Conservation (phyloP, 2,797 vertebrate genomes). For the Botia kubotai region DNA sequence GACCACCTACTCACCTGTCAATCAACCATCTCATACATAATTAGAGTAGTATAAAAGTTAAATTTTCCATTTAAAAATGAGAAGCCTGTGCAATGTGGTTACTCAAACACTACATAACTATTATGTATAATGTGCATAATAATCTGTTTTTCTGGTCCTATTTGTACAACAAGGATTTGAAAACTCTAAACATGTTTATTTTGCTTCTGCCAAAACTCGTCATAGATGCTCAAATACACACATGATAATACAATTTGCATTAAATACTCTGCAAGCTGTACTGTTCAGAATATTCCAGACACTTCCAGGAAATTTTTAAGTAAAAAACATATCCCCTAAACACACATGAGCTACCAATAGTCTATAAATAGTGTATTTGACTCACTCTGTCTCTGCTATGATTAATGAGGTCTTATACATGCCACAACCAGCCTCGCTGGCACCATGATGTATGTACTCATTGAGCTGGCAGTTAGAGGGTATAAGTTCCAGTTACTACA, state of each 20-base stretch:
- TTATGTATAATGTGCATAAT: too few relatives aligned
- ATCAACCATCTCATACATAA: constrained; percentile 1
- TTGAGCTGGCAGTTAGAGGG: constrained; percentile 23
- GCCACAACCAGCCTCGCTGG: constrained; percentile 8
- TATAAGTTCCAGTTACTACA: constrained; percentile 15
- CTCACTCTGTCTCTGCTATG: background rate
- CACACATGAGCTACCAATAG: background rate
- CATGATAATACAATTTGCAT: background rate
- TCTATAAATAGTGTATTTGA: background rate
- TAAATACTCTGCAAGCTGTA: background rate
- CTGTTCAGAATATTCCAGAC: background rate
- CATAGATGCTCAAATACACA: background rate
- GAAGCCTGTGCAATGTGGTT: constrained; percentile 1
- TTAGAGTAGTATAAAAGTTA: background rate
- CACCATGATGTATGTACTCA: constrained; percentile 19
- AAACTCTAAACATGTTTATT: background rate
- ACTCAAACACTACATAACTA: background rate
- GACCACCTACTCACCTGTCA: too few relatives aligned
- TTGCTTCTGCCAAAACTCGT: background rate
- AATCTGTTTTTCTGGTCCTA: too few relatives aligned
- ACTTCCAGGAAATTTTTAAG: constrained; percentile 1
- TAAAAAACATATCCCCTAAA: background rate
- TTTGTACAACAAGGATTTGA: too few relatives aligned
- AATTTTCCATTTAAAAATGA: background rate
- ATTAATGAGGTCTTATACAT: constrained; percentile 30